Percentiles rank a stretch among this genome's conserved stretches.
Evolutionary conservation across 2,113 vertebrate species (phyloP).

Genomic region (Pseudopodoces humilis): DNA sequence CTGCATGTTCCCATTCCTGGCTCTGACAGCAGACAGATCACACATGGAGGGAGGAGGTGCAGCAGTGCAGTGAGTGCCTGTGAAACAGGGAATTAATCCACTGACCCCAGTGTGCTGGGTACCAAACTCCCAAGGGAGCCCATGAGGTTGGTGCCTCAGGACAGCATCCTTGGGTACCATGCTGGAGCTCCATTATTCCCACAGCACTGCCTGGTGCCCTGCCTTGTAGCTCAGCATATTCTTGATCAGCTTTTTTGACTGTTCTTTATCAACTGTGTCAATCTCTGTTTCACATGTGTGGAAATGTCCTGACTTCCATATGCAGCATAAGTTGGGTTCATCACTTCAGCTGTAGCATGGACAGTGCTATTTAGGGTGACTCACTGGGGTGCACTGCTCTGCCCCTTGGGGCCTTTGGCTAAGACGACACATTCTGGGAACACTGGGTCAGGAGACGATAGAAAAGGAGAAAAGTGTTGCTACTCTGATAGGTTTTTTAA

Average conservation of each 20-base stretch:
- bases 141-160: not conserved
- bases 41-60: not conserved
- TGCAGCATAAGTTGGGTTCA: not conserved
- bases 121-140: not conserved
- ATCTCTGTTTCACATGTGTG: not conserved
- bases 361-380: not conserved
- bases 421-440: not conserved
- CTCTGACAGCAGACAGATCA: not conserved
- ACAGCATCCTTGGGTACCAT: not conserved
- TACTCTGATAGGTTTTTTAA: not conserved
- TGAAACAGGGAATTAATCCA: not conserved
- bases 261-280: not conserved
- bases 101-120: not conserved
- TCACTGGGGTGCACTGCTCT: not conserved
- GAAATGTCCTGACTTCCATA: not conserved
- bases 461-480: not conserved
- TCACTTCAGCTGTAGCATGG: not conserved
- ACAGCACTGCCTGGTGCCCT: rapidly evolving
- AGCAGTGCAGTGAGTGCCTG: not conserved
- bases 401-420: not conserved
- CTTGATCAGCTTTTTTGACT: not conserved
- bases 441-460: not conserved
- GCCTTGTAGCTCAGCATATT: not conserved
- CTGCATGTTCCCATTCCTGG: not conserved
- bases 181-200: not conserved